phyloP scores from a whole-genome alignment of 2,888 invertebrate genomes.

The Baccha elongata region DNA sequence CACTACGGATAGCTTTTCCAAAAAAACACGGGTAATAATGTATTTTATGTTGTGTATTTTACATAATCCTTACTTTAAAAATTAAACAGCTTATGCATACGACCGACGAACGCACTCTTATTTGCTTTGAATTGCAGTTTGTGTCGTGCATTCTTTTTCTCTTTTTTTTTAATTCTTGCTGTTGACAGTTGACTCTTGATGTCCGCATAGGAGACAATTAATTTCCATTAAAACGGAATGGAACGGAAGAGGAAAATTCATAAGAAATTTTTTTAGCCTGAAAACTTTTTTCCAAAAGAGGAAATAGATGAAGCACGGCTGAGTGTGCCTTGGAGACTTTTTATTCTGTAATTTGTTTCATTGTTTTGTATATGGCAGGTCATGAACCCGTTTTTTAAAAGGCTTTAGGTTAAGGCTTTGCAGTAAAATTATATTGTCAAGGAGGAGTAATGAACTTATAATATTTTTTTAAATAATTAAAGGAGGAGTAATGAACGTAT shows the following conservation, averaged over 20 bases:
- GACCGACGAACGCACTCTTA: too few relatives aligned
- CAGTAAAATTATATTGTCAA: neutral
- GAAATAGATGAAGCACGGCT: slow-evolving; percentile 33
- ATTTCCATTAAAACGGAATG: slow-evolving; percentile 53
- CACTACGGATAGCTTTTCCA: too few relatives aligned
- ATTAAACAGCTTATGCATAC: too few relatives aligned
- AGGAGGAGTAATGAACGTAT: slow-evolving; percentile 16
- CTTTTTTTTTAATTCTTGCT: slow-evolving; percentile 18
- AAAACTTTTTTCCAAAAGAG: slow-evolving; percentile 31
- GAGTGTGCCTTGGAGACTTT: slow-evolving; percentile 50
- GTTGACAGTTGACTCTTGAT: slow-evolving; percentile 65
- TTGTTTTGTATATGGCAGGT: slow-evolving; percentile 32
- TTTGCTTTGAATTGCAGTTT: too few relatives aligned
- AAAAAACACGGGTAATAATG: too few relatives aligned
- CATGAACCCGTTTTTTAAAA: slow-evolving; percentile 1
- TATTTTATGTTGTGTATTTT: too few relatives aligned
- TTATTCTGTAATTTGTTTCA: slow-evolving; percentile 41
- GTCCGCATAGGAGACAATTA: slow-evolving; percentile 62
- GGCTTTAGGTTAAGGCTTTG: neutral
- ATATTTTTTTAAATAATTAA: neutral
- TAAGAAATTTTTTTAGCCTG: slow-evolving; percentile 58
- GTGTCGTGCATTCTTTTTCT: neutral
- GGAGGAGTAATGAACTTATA: slow-evolving; percentile 17
- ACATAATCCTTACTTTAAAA: too few relatives aligned
- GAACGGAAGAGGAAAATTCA: slow-evolving; percentile 42